Base-by-base conservation (phyloP, 2,888 invertebrate species). In the Drosophila ustulata region DNA sequence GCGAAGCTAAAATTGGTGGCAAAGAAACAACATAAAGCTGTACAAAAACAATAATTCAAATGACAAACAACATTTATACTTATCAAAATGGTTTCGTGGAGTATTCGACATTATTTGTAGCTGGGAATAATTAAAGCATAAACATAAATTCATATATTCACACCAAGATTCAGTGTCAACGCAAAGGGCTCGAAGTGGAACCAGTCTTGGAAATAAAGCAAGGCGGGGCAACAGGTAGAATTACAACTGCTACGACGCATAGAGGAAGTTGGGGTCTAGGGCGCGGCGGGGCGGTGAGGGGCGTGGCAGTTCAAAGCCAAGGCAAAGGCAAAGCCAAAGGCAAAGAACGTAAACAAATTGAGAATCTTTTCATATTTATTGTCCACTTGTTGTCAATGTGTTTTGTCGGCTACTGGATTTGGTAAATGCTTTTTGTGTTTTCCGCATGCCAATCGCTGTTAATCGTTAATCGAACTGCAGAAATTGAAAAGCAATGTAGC, bases 361-460 rank as follows among this genome's bases (percentile, higher is more conserved):
- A 37, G 18, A 62, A 58, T 67, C 57, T 67, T 68, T 62, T 62
- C 46, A 56, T 62, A 46, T 7, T 32, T 32, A n/a, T 34, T 30
- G 9, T 32, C 5, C 32, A 32, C 39, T 50, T 50, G 28, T 65
- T 59, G 25, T 50, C 50, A 39, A 37, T 45, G 43, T 50, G 43
- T 50, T 59, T 41, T 32, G 25, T 37, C 18, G 66, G 78, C 79
- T 78, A 69, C 79, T 68, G 82, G 52, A 71, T 51, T 76, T 73
- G 13, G 32, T 23, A 3, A 53, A 53, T 41, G 41, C 30, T n/a
- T 18, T 57, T 39, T 49, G 11, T 37, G 67, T 68, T 80, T 82
- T 83, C 82, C 84, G 84, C 82, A 84, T 84, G 65, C 81, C 81
- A 80, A 66, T 53, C 73, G 53, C 7, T 32, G 23, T 3, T 4